Base-by-base conservation (phyloP, 2,113 vertebrate species). In the Thymallus thymallus region DNA sequence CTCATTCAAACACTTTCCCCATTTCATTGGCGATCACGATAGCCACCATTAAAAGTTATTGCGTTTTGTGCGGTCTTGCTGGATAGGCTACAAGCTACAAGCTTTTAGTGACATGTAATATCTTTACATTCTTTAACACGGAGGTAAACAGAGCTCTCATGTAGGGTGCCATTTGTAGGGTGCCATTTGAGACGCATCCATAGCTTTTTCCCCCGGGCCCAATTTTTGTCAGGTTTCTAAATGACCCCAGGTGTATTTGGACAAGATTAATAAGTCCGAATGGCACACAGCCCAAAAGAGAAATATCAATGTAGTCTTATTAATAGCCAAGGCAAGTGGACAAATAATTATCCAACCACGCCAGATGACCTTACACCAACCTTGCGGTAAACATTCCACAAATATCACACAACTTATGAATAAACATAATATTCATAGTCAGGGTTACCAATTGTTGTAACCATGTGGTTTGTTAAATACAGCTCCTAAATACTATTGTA, bases 181-280 rank as follows among this genome's bases (percentile, higher is more conserved):
- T 51, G 13, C 35, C 35, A 51, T 16, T 16, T 51, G 12, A 14
- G 46, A 48, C 3, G 7, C 35, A 41, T 2, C 2, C 35, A 10
- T 41, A 41, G 35, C 63, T 29, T 4, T 26, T 2, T 12, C 29
- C 5, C 14, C 26, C 29, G 0, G 18, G 3, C 48, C 18, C 69
- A 23, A 12, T 32, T 2, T 78, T 73, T 87, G 80, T 84, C 80
- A 84, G 76, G 6, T 9, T 89, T 85, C 87, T 86, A 79, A 89
- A 91, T 85, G 83, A 88, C 82, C 78, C 51, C 76, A 75, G 79
- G 84, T 83, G 86, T 77, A 84, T 82, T 72, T 70, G 65, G 74
- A 87, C 75, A 23, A 73, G 76, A 84, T 45, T 73, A 83, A 89
- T 90, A 87, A 89, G 89, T 90, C 82, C 89, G 76, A 55, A 16